Evolutionary conservation across 2,888 invertebrate genomes (phyloP), one percentile per base, ranked within the genome.

Genomic region (Scotopteryx bipunctaria): DNA sequence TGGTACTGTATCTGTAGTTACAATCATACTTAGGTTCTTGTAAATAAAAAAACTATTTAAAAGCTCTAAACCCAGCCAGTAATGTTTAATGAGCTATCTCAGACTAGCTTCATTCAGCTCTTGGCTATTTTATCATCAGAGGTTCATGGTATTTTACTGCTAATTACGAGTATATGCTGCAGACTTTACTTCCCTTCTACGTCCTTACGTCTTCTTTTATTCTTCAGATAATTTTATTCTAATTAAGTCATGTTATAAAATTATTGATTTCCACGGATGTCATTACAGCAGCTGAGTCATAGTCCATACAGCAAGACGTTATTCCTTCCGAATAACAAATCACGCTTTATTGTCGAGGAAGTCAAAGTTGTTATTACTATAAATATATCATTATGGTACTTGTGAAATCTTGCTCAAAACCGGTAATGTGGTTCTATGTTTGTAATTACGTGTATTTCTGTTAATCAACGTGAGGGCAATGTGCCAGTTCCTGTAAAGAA

Each of bases 401-500:
- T 9, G 41, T 23, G 27, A 37, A 46, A 42, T 46, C 46, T 37
- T 46, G 46, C 46, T 41, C 13, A 29, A 27, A 35, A 25, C 17
- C 37, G 33, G 31, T 52, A 36, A 27, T 46, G 25, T 27, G 43
- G 21, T 32, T 19, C 16, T 27, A 14, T 38, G 23, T 25, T 38
- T 40, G 19, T 29, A 21, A 50, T 38, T 33, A 19, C 25, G 23
- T 44, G 35, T 27, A 17, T 33, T 35, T 17, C 25, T 52, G 52
- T 42, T 46, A 44, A 33, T 35, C 47, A 44, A 21, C 29, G 25
- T 14, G 5, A 13, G 33, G 47, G 47, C 53, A 44, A 13, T 16
- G 17, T 38, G 53, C 47, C 53, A 48, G 53, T 46, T 46, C 41
- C 45, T 47, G 14, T 27, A n/a, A 9, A 32, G n/a, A 32, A 6